Base-by-base conservation (phyloP, 2,797 vertebrate genomes). In the Peromyscus attwateri region DNA sequence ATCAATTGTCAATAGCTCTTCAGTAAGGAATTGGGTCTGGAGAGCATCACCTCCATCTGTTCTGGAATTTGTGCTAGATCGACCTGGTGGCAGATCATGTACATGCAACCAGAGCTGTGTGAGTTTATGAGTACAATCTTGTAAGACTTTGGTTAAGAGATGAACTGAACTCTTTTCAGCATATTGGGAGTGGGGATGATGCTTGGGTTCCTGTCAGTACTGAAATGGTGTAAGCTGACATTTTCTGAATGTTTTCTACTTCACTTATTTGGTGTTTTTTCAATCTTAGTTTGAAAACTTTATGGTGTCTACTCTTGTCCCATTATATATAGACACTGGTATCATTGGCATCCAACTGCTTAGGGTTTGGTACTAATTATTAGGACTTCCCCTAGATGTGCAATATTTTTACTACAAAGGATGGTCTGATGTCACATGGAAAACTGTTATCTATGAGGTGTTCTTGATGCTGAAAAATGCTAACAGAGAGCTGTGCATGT, bases 261-360 rank as follows among this genome's bases (percentile, higher is more conserved):
- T 79, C 31, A 68, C 21, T 66, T 23, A 73, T 19, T 92, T 97
- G 79, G 40, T 83, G 29, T 80, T 92, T 92, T 46, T 25, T 77
- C 21, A 89, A 34, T 89, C 23, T 64, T 87, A 84, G 80, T 76
- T 37, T 25, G 5, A 89, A 66, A 76, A 40, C 10, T 55, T 40
- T 57, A 19, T 27, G 27, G 5, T 55, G 12, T 57, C 19, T 95
- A 77, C 23, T 46, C 52, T 23, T 97, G 87, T 92, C 57, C 17
- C 5, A 57, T 52, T 70, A 88, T 5, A 80, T 23, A 60, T 31
- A 21, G 27, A 93, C 68, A 85, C 21, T 88, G 40, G 49, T 52
- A 27, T 40, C 73, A 70, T 11, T 85, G 84, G 12, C 29, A 71
- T 64, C 23, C 85, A 62, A 71, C 34, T 82, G 6, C 7, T 64